These are phyloP conservation scores for Tenualosa thibaudeaui DNA, from an alignment of 2,797 vertebrate genomes.

Conservation along the genomic window DNA sequence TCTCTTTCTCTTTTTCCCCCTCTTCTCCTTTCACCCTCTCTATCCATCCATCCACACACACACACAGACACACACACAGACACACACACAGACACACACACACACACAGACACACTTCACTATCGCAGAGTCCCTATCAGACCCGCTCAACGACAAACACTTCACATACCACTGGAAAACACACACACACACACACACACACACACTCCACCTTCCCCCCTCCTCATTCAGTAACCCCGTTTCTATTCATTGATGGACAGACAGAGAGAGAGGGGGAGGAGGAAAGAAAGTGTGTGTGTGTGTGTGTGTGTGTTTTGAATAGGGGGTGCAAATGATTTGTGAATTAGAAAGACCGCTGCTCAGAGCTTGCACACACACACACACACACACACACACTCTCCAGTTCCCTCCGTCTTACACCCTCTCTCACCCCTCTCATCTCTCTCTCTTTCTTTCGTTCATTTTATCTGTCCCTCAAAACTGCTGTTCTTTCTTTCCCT, in stretches of 20 bases:
- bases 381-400: not conserved
- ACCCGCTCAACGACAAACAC: not conserved
- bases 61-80: not conserved
- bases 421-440: not conserved
- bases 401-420: not conserved
- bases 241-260: not conserved
- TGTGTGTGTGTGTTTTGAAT: not conserved
- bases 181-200: not conserved
- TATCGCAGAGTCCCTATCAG: not conserved
- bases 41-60: not conserved
- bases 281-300: not conserved
- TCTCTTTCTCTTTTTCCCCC: not conserved
- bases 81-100: too few species aligned
- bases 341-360: not conserved
- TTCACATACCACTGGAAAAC: not conserved
- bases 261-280: too few species aligned
- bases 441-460: not conserved
- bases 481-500: not conserved
- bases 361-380: not conserved
- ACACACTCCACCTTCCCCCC: conserved; percentile 4
- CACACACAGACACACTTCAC: not conserved
- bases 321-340: conserved; percentile 11
- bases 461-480: not conserved
- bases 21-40: not conserved
- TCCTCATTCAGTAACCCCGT: not conserved